Evolutionary conservation across 2,113 vertebrate species (phyloP).

Genomic region (Mungos mungo): DNA sequence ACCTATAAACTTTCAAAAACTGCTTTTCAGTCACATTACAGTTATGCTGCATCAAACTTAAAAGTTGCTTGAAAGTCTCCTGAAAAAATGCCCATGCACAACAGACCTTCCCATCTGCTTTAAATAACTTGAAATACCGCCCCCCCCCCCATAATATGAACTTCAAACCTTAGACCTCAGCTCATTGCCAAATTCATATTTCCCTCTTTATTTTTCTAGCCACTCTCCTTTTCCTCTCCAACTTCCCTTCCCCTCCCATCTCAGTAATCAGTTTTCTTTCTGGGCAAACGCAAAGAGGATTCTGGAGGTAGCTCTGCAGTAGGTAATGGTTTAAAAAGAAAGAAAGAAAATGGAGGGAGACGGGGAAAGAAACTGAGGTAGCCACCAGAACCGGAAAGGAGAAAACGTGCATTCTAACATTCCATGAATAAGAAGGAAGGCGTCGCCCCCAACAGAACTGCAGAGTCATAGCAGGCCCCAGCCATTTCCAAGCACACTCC

Average conservation of each 20-base stretch:
- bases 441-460: conserved; percentile 86
- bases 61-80: conserved; percentile 47
- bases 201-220: conserved; percentile 38
- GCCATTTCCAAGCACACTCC: conserved; percentile 73
- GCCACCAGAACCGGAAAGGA: conserved; percentile 34
- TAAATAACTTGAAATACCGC: neutral
- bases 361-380: conserved; percentile 53
- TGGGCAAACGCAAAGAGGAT: neutral
- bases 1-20: conserved; percentile 9
- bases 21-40: neutral
- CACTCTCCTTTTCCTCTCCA: conserved; percentile 23
- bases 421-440: conserved; percentile 75
- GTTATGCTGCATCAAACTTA: neutral
- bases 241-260: conserved; percentile 10
- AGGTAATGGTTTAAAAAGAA: neutral
- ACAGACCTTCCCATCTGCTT: neutral
- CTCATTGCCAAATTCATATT: neutral
- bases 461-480: conserved; percentile 88
- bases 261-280: conserved; percentile 30
- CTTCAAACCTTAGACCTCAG: neutral
- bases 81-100: neutral
- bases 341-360: conserved; percentile 37
- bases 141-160: neutral
- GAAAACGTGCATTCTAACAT: conserved; percentile 61
- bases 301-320: neutral